Evolutionary conservation across 2,113 vertebrate species (phyloP), one percentile per base, ranked within the genome.

Genomic region (Epinephelus fuscoguttatus): DNA sequence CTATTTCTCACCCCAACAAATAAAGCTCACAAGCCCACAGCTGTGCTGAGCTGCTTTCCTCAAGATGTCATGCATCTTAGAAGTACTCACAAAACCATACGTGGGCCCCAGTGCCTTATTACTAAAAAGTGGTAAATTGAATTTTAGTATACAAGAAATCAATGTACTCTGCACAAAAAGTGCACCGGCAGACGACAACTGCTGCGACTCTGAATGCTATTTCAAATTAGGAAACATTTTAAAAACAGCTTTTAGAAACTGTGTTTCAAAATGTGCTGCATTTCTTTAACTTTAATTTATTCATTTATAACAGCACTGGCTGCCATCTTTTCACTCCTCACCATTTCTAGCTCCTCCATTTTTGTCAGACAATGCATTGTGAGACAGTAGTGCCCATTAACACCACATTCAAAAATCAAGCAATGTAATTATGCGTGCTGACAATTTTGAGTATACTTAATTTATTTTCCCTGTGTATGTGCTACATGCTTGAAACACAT

Each of bases 401-500:
- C 42, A 49, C 14, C 25, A 64, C 3, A 42, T 59, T n/a, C 30
- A 37, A 68, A 73, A 78, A 61, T 15, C 12, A 63, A 27, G 57
- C 13, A 25, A 33, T 50, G 57, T 75, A 6, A 72, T 14, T n/a
- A 73, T 25, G 14, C 56, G 37, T 33, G 55, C 62, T 27, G 49
- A 37, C 17, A 9, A 56, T 85, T 71, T 27, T 30, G 2, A 37
- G 23, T 21, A 57, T n/a, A 15, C 40, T 68, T 71, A 71, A 70
- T 70, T 75, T 19, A 37, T 67, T 70, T 47, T 63, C n/a, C n/a
- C 30, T 70, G 21, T 53, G 23, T 18, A 66, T 11, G 4, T 0
- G 2, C 49, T 62, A 3, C 56, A 71, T 53, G 33, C 64, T 62
- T 78, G 50, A 81, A 88, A 78, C 53, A 42, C 53, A 74, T 69